Evolutionary conservation across 1,140 invertebrate genomes (phyloP).

Genomic region (Saccostrea echinata): DNA sequence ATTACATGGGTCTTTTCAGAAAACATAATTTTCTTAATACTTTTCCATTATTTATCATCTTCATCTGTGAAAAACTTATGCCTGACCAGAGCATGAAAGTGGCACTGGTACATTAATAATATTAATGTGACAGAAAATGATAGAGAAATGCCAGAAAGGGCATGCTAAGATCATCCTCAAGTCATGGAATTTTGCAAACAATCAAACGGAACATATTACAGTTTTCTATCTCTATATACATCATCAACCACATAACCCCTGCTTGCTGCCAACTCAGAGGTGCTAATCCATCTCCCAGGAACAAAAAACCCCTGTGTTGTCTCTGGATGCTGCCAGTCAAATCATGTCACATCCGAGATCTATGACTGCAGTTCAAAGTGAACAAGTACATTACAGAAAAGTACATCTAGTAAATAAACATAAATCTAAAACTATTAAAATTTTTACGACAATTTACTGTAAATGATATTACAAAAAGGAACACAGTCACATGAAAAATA

Average conservation of each 20-base stretch:
- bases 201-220: constrained; percentile 15
- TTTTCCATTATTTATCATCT: neutral
- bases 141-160: neutral
- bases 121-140: constrained; percentile 31
- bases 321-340: neutral
- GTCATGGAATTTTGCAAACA: constrained; percentile 23
- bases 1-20: neutral
- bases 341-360: neutral
- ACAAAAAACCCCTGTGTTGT: neutral
- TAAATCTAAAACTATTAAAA: neutral
- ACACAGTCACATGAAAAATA: too few species aligned
- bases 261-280: neutral
- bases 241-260: constrained; percentile 2
- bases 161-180: neutral
- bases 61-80: constrained; percentile 2
- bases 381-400: neutral
- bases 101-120: neutral
- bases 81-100: constrained; percentile 2
- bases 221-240: neutral
- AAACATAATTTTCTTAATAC: constrained; percentile 6
- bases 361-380: neutral
- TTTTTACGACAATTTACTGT: neutral
- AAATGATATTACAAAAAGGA: too few species aligned
- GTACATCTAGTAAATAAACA: neutral
- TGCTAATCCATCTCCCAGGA: neutral